phyloP scores from a whole-genome alignment of 2,888 invertebrate genomes.

The Conistra vaccinii region DNA sequence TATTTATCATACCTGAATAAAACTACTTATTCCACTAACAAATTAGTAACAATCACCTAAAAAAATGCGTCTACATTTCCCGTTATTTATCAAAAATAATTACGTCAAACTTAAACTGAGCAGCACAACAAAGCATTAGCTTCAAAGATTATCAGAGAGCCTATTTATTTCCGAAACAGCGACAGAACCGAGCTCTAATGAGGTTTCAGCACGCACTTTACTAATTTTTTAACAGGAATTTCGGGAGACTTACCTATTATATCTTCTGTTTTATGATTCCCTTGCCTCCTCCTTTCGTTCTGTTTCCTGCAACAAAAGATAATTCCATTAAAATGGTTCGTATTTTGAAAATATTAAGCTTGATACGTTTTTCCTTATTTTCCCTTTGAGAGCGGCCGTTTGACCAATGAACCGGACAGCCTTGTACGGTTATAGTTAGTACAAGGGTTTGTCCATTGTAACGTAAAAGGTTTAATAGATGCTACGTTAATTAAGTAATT shows the following conservation, averaged over 20 bases:
- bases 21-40: neutral
- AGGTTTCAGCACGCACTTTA: conserved; percentile 36
- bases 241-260: conserved; percentile 60
- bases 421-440: conserved; percentile 42
- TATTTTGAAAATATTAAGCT: conserved; percentile 36
- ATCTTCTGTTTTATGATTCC: conserved; percentile 45
- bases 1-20: neutral
- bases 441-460: conserved; percentile 38
- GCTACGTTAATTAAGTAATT: conserved; percentile 39
- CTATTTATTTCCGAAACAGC: conserved; percentile 36
- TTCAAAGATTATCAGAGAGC: conserved; percentile 38
- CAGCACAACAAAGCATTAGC: conserved; percentile 30
- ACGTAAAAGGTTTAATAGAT: conserved; percentile 50
- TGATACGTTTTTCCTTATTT: conserved; percentile 41
- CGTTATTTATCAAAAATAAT: conserved; percentile 30
- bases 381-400: conserved; percentile 48
- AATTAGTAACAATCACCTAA: conserved; percentile 1
- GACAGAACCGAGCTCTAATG: conserved; percentile 25
- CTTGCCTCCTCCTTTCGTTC: conserved; percentile 29
- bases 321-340: conserved; percentile 28
- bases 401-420: conserved; percentile 62
- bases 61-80: neutral
- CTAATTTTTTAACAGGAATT: conserved; percentile 46
- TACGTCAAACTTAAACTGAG: conserved; percentile 16
- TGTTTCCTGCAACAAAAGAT: conserved; percentile 60